Conservation (phyloP, 2,113 vertebrate genomes). For the Gnathonemus longibarbis region DNA sequence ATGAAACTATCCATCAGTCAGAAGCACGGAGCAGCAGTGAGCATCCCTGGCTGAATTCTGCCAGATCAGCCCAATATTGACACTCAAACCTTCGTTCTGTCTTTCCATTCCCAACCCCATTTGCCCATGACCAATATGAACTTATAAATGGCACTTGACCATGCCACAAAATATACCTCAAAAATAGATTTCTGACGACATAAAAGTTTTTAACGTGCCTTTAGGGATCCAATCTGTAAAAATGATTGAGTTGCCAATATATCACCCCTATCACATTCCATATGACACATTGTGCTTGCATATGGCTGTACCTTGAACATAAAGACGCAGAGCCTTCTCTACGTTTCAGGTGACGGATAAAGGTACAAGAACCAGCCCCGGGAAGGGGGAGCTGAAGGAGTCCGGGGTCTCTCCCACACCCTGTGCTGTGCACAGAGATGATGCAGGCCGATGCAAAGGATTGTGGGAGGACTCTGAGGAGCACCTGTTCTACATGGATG, state of each 20-base stretch:
- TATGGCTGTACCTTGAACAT: neutral
- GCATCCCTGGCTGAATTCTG: no score
- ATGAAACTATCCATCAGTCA: neutral
- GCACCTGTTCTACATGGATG: slow-evolving; percentile 68
- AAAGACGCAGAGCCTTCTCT: neutral
- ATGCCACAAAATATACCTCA: neutral
- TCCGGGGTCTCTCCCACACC: no score
- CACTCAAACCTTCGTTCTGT: no score
- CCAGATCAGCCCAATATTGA: no score
- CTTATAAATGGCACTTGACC: neutral
- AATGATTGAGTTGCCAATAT: neutral
- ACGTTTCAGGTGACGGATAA: neutral
- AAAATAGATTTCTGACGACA: neutral
- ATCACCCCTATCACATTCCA: neutral
- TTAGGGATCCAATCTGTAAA: neutral
- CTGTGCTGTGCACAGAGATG: neutral
- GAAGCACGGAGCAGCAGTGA: no score
- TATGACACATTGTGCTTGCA: neutral
- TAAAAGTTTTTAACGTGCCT: neutral
- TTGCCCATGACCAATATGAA: neutral
- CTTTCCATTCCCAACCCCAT: no score
- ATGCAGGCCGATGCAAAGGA: slow-evolving; percentile 14
- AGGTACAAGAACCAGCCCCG: neutral
- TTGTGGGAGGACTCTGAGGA: slow-evolving; percentile 16
- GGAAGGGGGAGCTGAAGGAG: neutral